Conservation (phyloP, 1,140 invertebrate species). For the Pygmarrhopalites habei region DNA sequence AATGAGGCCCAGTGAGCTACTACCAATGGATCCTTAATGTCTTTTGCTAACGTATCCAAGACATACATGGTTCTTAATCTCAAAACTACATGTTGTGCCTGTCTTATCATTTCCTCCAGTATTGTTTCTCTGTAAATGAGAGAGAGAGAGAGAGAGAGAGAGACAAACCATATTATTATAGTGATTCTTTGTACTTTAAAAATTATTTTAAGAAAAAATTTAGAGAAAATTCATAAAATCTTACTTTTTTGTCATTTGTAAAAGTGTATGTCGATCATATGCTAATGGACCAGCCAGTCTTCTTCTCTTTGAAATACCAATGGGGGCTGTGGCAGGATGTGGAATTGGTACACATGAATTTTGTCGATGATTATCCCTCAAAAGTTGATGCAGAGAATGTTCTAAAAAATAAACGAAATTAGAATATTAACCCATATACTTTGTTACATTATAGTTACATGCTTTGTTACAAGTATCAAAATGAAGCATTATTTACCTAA, state of each 20-base stretch:
- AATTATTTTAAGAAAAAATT: background rate
- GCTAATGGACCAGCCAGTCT: conserved; percentile 84
- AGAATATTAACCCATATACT: too few relatives aligned
- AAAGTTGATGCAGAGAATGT: conserved; percentile 87
- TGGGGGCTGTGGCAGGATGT: conserved; percentile 82
- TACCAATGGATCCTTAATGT: conserved; percentile 88
- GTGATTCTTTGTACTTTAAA: background rate
- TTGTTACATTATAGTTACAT: too few relatives aligned
- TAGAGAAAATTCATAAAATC: background rate
- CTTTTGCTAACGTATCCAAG: conserved; percentile 84
- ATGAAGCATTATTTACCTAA: too few relatives aligned
- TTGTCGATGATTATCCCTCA: conserved; percentile 83
- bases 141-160: background rate
- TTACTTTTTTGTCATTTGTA: conserved; percentile 74
- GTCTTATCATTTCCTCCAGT: conserved; percentile 91
- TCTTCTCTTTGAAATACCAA: conserved; percentile 81
- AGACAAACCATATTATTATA: too few relatives aligned
- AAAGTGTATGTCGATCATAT: conserved; percentile 72
- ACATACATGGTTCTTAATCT: conserved; percentile 81
- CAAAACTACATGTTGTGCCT: conserved; percentile 92
- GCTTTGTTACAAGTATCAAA: too few relatives aligned
- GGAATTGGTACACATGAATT: conserved; percentile 90
- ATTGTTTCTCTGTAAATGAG: conserved; percentile 56
- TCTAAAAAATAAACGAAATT: too few relatives aligned
- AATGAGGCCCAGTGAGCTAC: conserved; percentile 91